These are phyloP conservation scores for Squalus acanthias DNA, from an alignment of 2,797 vertebrate genomes.

Conservation along the genomic window DNA sequence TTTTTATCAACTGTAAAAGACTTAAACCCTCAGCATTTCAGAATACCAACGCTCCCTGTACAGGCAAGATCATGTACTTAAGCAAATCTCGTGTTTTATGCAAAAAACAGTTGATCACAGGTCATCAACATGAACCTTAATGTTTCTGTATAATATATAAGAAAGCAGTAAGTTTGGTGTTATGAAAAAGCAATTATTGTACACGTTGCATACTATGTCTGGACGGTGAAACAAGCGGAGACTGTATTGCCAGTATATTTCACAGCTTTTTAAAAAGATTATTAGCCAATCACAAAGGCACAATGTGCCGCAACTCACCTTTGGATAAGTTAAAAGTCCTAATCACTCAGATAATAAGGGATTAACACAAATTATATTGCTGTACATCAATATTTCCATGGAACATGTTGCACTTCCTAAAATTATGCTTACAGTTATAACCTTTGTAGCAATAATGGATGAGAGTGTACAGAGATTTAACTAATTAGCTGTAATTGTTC, in stretches of 20 bases:
- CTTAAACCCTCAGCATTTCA: neutral
- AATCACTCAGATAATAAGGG: slow-evolving; percentile 33
- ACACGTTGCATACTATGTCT: neutral
- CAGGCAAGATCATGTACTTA: neutral
- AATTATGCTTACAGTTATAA: neutral
- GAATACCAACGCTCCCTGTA: neutral
- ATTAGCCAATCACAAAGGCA: neutral
- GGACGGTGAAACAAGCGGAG: neutral
- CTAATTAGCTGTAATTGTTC: slow-evolving; percentile 64
- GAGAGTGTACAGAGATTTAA: neutral
- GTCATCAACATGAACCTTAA: neutral
- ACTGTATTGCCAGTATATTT: neutral
- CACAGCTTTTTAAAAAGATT: neutral
- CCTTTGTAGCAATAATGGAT: neutral
- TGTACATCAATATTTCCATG: slow-evolving; percentile 35
- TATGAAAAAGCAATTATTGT: neutral
- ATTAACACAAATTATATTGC: slow-evolving; percentile 38
- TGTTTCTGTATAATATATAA: neutral
- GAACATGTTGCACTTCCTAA: neutral
- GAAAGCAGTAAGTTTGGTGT: neutral
- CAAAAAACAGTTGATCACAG: neutral
- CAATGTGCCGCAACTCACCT: neutral
- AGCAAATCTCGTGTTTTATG: neutral
- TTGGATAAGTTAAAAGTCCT: neutral
- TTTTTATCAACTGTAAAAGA: no score